Evolutionary conservation across 2,113 vertebrate genomes (phyloP).

Genomic region (Polyodon spathula): DNA sequence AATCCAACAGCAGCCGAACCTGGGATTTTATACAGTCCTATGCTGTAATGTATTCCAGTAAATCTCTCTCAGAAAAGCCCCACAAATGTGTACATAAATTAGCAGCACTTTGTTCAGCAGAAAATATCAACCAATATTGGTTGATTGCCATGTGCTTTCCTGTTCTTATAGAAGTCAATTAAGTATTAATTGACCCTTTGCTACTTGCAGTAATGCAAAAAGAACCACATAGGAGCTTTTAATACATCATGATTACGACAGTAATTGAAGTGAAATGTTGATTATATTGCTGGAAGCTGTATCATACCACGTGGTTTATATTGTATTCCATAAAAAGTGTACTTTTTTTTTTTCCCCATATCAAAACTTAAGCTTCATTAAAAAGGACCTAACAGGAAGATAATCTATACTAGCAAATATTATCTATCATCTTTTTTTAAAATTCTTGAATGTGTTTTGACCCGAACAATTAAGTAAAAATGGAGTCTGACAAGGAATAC

Average conservation of each 20-base stretch:
- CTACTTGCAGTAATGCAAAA: constrained; percentile 47
- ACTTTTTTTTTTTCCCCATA: too few species aligned
- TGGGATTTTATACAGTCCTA: constrained; percentile 19
- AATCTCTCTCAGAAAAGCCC: constrained; percentile 19
- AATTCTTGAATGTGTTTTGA: too few species aligned
- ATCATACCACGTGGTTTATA: constrained; percentile 19
- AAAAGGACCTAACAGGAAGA: too few species aligned
- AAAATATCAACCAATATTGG: constrained; percentile 21
- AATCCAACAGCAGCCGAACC: too few species aligned
- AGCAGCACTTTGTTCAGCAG: constrained; percentile 30
- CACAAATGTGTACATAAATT: constrained; percentile 23
- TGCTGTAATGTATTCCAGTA: constrained; percentile 27
- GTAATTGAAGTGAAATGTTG: constrained; percentile 50
- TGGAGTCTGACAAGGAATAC: too few species aligned
- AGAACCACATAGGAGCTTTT: constrained; percentile 45
- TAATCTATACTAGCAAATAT: too few species aligned
- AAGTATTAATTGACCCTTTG: constrained; percentile 60
- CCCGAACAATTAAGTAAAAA: too few species aligned
- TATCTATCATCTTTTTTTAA: too few species aligned
- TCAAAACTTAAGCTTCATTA: too few species aligned
- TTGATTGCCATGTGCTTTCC: constrained; percentile 37
- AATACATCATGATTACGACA: constrained; percentile 58
- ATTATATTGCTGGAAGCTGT: constrained; percentile 40
- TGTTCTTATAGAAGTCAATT: constrained; percentile 53
- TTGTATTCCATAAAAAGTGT: too few species aligned